Base-by-base conservation (phyloP, 2,888 invertebrate genomes). In the Agapostemon virescens region DNA sequence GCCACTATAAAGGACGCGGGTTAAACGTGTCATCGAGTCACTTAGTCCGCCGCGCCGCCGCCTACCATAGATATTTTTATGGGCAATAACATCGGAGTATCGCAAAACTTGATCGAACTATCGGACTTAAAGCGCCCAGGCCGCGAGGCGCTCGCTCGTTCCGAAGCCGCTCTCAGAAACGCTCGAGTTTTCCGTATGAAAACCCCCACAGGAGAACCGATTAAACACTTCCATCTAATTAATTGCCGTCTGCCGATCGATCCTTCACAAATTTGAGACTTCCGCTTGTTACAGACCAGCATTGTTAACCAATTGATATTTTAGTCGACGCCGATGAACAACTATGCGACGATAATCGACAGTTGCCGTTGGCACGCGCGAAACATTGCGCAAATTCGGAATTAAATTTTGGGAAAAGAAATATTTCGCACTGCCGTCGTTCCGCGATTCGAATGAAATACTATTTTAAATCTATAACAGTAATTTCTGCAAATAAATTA, bases 101-200 rank as follows among this genome's bases (percentile, higher is more conserved):
- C 72, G 63, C 64, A 26, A 64, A 64, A 72, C 79, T 77, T 58
- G 77, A 77, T 78, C 78, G 66, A 69, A 69, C 76, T 64, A 69
- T 78, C 78, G 45, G 23, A 61, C 17, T 61, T 6, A 15, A 33
- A 49, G 49, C 40, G 23, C 17, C 5, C 55, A 26, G 63, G 58
- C 17, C 20, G 30, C 30, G 26, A 26, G 5, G 55, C 26, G 55
- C 9, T 49, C 7, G 40, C 15, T 55, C 55, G 55, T 40, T 40
- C 15, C 40, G 26, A 20, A 45, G 20, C 45, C 45, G 45, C 45
- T 42, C 42, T 45, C 45, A 20, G 45, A 26, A 20, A 23, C 45
- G 40, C 33, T 63, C 40, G 61, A 67, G 74, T 61, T 74, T 38
- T 49, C 30, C 23, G 15, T 55, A 38, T 30, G 58, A 42, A 70